Conservation (phyloP, 2,888 invertebrate species). For the Conus canariensis region DNA sequence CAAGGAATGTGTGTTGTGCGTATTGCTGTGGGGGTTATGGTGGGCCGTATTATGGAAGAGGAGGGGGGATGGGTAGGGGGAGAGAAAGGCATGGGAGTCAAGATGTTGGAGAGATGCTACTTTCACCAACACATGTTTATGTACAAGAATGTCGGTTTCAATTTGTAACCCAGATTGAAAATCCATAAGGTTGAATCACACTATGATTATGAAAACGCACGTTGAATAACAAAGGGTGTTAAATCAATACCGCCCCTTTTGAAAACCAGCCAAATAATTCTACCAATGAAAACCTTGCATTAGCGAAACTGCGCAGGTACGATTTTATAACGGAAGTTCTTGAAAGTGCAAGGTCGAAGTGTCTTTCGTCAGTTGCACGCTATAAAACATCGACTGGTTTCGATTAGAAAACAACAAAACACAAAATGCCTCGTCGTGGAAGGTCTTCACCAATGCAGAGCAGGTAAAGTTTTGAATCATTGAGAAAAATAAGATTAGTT, state of each 20-base stretch:
- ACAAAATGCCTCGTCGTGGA: constrained; percentile 48
- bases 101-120: too few species aligned
- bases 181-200: too few species aligned
- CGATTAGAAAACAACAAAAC: not conserved
- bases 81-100: too few species aligned
- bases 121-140: too few species aligned
- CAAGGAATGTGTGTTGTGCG: too few species aligned
- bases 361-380: constrained; percentile 21
- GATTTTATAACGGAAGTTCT: constrained; percentile 43
- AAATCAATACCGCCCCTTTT: not conserved
- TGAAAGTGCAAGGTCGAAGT: constrained; percentile 29
- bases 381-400: not conserved
- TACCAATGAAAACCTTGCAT: constrained; percentile 22
- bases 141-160: too few species aligned
- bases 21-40: too few species aligned
- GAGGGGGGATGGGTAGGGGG: too few species aligned
- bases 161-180: too few species aligned
- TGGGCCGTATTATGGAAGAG: too few species aligned
- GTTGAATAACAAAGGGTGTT: too few species aligned
- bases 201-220: too few species aligned
- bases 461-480: not conserved
- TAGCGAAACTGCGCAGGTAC: constrained; percentile 28
- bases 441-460: constrained; percentile 18
- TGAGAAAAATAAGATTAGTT: not conserved
- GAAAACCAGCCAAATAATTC: not conserved